These are phyloP conservation scores for Amblyopsis rosae DNA, from an alignment of 2,113 vertebrate genomes.

Conservation along the genomic window DNA sequence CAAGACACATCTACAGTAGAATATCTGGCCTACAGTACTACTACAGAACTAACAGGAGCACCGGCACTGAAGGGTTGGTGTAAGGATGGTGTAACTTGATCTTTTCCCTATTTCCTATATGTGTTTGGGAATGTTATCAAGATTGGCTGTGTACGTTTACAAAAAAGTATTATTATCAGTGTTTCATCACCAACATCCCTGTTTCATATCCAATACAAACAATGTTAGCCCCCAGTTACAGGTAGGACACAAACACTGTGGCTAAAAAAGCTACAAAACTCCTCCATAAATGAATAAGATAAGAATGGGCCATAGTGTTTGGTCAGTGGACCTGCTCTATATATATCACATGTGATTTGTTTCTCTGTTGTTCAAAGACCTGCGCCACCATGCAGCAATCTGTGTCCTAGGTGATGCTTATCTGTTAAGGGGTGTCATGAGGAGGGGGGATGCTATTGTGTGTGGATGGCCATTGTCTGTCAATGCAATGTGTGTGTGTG, in stretches of 20 bases:
- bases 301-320: conserved; percentile 10
- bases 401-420: conserved; percentile 61
- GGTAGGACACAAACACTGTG: conserved; percentile 8
- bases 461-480: conserved; percentile 60
- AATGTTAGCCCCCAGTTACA: background rate
- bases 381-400: conserved; percentile 37
- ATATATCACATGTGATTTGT: conserved; percentile 47
- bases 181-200: too few species aligned
- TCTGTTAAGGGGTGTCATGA: conserved; percentile 47
- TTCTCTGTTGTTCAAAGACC: conserved; percentile 8
- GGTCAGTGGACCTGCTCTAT: conserved; percentile 22
- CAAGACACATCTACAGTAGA: conserved; percentile 8
- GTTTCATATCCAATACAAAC: background rate
- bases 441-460: conserved; percentile 43
- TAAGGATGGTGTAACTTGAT: too few species aligned
- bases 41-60: background rate
- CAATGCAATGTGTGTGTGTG: conserved; percentile 48
- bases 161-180: too few species aligned
- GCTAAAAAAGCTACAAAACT: background rate
- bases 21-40: too few species aligned
- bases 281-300: conserved; percentile 27
- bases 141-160: too few species aligned
- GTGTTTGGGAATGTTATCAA: too few species aligned
- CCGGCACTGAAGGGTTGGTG: background rate
- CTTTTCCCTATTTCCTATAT: too few species aligned